Evolutionary conservation across 2,888 invertebrate genomes (phyloP).

Genomic region (Branchinecta sandiegonensis): DNA sequence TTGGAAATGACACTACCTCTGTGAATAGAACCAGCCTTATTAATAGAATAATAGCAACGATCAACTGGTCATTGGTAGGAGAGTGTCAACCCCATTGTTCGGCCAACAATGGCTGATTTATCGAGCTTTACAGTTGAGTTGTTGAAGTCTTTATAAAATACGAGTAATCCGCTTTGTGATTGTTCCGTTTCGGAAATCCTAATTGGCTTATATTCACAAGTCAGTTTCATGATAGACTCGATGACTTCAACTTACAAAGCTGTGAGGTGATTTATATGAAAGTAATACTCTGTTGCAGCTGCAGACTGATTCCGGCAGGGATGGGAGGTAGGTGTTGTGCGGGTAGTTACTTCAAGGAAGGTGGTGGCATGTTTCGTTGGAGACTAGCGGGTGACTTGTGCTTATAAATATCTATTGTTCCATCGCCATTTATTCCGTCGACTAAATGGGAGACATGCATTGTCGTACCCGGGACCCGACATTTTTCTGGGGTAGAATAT

Average conservation of each 20-base stretch:
- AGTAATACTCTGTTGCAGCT: background rate
- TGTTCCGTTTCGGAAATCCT: conserved; percentile 16
- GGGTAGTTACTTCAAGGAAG: no score
- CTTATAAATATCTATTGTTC: no score
- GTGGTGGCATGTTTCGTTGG: no score
- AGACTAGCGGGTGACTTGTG: no score
- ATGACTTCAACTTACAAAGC: conserved; percentile 13
- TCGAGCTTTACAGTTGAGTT: conserved; percentile 16
- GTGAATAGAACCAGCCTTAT: background rate
- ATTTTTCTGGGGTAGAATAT: no score
- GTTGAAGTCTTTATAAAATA: conserved; percentile 13
- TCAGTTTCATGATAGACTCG: conserved; percentile 16
- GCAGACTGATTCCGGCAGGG: no score
- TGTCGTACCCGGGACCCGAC: no score
- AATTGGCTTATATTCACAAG: conserved; percentile 15
- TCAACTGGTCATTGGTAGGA: conserved; percentile 14
- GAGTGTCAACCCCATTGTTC: conserved; percentile 9
- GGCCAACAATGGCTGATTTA: conserved; percentile 6
- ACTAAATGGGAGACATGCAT: no score
- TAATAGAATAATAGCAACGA: conserved; percentile 16
- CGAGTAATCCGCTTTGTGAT: conserved; percentile 15
- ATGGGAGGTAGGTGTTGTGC: no score
- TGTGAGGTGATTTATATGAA: conserved; percentile 5
- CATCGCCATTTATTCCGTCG: no score
- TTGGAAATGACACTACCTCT: no score